Evolutionary conservation across 1,140 invertebrate genomes (phyloP).

Genomic region (Drosophila yakuba): DNA sequence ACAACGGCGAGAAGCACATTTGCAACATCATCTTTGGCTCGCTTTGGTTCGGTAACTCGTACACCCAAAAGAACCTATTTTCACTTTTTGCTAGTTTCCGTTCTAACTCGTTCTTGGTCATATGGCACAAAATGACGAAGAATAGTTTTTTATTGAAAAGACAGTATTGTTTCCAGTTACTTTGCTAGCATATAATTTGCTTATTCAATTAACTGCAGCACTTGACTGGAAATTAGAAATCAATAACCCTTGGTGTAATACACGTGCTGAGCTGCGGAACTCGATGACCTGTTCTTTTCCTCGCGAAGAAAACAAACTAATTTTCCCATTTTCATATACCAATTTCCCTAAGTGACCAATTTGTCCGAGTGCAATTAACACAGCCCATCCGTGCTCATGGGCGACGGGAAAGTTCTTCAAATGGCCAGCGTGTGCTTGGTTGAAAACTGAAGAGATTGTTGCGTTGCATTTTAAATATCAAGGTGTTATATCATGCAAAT

Average conservation of each 20-base stretch:
- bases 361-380: constrained; percentile 41
- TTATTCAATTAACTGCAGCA: not conserved
- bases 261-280: constrained; percentile 11
- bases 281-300: not conserved
- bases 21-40: not conserved
- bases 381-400: constrained; percentile 12
- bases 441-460: constrained; percentile 24
- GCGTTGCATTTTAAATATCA: constrained; percentile 50
- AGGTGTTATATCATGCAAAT: constrained; percentile 63
- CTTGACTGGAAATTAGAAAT: not conserved
- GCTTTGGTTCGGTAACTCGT: not conserved
- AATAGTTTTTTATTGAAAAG: not conserved
- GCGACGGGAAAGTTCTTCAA: constrained; percentile 16
- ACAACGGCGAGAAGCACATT: constrained; percentile 3
- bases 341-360: constrained; percentile 52
- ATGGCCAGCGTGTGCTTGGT: constrained; percentile 18
- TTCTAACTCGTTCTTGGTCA: no score
- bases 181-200: not conserved
- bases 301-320: constrained; percentile 32
- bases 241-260: constrained; percentile 2
- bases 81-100: no score
- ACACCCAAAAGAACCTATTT: not conserved
- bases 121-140: no score
- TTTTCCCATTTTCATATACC: constrained; percentile 44
- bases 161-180: not conserved